Evolutionary conservation across 2,888 invertebrate genomes (phyloP).

Genomic region (Leptodirus hochenwartii): DNA sequence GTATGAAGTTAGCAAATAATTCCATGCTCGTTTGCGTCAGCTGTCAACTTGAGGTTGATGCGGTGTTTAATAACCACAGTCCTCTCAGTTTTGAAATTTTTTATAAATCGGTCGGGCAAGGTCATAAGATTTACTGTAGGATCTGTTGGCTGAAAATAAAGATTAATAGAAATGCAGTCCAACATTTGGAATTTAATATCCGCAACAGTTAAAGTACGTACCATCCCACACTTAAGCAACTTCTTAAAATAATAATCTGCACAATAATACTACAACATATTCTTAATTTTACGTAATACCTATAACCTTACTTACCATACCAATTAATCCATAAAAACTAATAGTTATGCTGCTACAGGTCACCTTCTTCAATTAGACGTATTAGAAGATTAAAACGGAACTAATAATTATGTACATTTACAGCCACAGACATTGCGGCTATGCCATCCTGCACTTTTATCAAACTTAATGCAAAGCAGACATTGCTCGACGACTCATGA

Average conservation of each 20-base stretch:
- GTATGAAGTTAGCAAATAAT: too few species aligned
- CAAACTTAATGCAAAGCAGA: constrained; percentile 19
- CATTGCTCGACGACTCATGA: constrained; percentile 57
- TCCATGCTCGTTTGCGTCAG: too few species aligned
- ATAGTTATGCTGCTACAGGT: neutral
- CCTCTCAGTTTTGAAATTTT: too few species aligned
- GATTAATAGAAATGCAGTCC: constrained; percentile 30
- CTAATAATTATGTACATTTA: too few species aligned
- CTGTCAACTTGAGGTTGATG: too few species aligned
- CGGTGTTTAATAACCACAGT: too few species aligned
- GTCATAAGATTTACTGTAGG: too few species aligned
- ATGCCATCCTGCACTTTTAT: constrained; percentile 8
- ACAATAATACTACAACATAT: neutral
- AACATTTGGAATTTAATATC: constrained; percentile 28
- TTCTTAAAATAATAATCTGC: constrained; percentile 3
- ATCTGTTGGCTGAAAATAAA: too few species aligned
- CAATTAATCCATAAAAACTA: neutral
- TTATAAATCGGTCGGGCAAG: too few species aligned
- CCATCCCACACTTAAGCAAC: constrained; percentile 7
- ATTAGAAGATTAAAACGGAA: too few species aligned
- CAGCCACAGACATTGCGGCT: constrained; percentile 9
- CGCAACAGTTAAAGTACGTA: constrained; percentile 27
- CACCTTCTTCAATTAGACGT: neutral
- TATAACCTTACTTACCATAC: constrained; percentile 16
- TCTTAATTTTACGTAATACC: constrained; percentile 21